Percentiles rank a stretch among this genome's conserved stretches.
phyloP scores from a whole-genome alignment of 2,888 invertebrate species.

The Agonopterix subpropinquella region DNA sequence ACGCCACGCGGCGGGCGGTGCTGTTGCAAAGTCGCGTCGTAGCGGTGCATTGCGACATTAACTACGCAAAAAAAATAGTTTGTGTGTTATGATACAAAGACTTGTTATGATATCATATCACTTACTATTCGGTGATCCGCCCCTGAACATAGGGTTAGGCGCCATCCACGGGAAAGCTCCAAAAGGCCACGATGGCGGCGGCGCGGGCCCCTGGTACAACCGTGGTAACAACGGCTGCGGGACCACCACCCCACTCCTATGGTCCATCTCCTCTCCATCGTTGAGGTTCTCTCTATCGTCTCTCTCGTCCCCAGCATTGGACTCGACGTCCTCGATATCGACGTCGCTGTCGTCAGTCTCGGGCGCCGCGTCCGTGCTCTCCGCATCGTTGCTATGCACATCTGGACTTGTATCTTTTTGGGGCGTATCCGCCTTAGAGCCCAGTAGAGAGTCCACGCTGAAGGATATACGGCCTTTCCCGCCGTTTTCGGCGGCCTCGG shows the following conservation, averaged over 20 bases:
- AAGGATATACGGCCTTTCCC: conserved; percentile 82
- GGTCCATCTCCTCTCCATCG: conserved; percentile 64
- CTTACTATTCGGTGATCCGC: conserved; percentile 77
- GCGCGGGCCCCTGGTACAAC: conserved; percentile 70
- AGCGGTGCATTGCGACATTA: too few species aligned
- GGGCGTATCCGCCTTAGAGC: conserved; percentile 46
- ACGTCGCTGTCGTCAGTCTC: conserved; percentile 68
- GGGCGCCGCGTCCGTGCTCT: conserved; percentile 49
- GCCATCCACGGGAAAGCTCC: conserved; percentile 81
- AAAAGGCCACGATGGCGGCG: conserved; percentile 76
- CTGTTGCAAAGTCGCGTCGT: too few species aligned
- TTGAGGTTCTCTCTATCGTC: conserved; percentile 60
- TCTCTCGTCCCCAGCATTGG: conserved; percentile 34
- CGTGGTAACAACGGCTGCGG: conserved; percentile 81
- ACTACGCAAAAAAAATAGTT: too few species aligned
- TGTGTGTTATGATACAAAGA: too few species aligned
- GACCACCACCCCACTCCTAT: conserved; percentile 76
- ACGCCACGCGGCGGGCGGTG: too few species aligned
- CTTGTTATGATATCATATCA: conserved; percentile 14
- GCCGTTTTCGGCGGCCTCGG: conserved; percentile 65
- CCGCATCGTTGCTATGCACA: conserved; percentile 56
- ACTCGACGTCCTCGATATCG: conserved; percentile 67
- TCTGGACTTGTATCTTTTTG: conserved; percentile 41
- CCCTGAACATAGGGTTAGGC: conserved; percentile 76
- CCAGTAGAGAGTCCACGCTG: conserved; percentile 81